These are phyloP conservation scores for Rhineura floridana DNA, from an alignment of 2,113 vertebrate species.

Conservation along the genomic window DNA sequence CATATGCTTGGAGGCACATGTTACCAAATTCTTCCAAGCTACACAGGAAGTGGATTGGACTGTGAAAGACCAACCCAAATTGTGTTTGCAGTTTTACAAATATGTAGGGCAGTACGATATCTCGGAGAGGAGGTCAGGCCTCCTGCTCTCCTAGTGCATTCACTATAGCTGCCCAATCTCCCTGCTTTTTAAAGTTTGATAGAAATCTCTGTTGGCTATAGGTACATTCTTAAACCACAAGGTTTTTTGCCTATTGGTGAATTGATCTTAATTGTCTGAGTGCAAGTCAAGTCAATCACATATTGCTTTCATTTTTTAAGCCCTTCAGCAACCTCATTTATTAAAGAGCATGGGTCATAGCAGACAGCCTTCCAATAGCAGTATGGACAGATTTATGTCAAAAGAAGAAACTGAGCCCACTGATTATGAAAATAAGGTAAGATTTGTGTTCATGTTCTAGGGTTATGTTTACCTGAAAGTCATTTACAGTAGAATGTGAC, in stretches of 20 bases:
- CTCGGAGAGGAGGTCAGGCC: too few species aligned
- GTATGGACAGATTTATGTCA: conserved; percentile 83
- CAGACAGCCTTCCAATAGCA: conserved; percentile 90
- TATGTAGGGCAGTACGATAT: too few species aligned
- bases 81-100: too few species aligned
- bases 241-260: background rate
- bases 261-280: background rate
- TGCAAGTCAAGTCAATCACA: background rate
- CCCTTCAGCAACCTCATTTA: conserved; percentile 87
- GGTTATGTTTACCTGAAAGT: background rate
- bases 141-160: background rate
- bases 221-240: too few species aligned
- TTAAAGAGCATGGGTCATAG: conserved; percentile 85
- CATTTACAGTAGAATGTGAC: background rate
- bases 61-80: too few species aligned
- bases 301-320: conserved; percentile 66
- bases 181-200: too few species aligned
- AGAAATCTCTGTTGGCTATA: too few species aligned
- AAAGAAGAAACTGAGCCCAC: conserved; percentile 86
- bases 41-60: too few species aligned
- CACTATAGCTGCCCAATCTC: too few species aligned
- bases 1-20: too few species aligned
- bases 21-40: too few species aligned
- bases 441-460: background rate
- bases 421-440: conserved; percentile 89